Evolutionary conservation across 2,797 vertebrate genomes (phyloP), one percentile per base, ranked within the genome.

Genomic region (Pseudomugil tenellus): DNA sequence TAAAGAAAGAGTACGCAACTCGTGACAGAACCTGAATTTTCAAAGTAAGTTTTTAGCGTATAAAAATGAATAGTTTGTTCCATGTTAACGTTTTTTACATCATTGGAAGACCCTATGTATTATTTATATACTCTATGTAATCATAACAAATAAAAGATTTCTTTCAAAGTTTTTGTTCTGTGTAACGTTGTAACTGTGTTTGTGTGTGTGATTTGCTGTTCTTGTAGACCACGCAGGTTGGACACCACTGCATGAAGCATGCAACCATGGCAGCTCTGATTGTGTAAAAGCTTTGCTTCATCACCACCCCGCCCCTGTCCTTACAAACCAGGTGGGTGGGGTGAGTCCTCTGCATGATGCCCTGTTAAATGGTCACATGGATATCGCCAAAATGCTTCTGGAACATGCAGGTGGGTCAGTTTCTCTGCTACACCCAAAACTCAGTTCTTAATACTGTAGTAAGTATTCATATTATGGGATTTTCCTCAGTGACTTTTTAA

Each of bases 161-260:
- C 49, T 31, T 56, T 48, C 23, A 9, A 11, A 2, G n/a, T 55
- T 14, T 10, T 46, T 46, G 6, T 37, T 37, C 39, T 46, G 3
- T 52, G 1, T 28, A 1, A 43, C 10, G 19, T 31, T 59, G 10
- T 49, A 7, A 41, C 1, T 57, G n/a, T 77, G 3, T 70, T 1
- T 76, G 3, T 58, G 5, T 73, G 23, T 10, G 25, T 60, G 65
- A 0, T 73, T 59, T 77, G n/a, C 58, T 93, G 85, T 84, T 91
- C 81, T 90, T 91, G 88, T 87, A 99, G 97, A 99, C 93, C 91
- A 97, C 80, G 96, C 94, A 84, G 98, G 97, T 89, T 99, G 98
- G 98, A 98, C 96, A 6, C 96, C 97, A 74, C 92, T 99, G 85
- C 97, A 99, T 84, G 98, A 98, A 94, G 98, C 97, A 23, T 98